phyloP scores from a whole-genome alignment of 1,140 invertebrate genomes.

The Drosophila funebris region DNA sequence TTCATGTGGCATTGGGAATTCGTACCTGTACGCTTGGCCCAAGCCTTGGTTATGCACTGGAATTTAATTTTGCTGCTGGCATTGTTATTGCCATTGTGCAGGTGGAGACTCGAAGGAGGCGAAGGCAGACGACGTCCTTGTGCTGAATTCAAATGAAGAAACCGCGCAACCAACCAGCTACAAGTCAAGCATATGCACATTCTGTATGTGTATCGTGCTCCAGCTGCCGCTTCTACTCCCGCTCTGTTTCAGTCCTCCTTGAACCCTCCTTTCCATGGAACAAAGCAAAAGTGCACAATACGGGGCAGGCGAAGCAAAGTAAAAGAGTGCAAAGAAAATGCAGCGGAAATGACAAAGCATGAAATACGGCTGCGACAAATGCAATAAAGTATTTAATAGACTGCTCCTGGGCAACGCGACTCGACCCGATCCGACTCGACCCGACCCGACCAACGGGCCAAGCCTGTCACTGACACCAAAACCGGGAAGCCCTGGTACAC shows the following conservation, averaged over 20 bases:
- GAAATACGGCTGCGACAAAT: conserved; percentile 82
- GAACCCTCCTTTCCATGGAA: conserved; percentile 34
- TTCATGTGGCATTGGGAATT: conserved; percentile 57
- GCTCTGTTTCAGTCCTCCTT: not conserved
- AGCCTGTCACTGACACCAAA: conserved; percentile 74
- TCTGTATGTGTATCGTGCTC: not conserved
- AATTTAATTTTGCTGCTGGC: conserved; percentile 80
- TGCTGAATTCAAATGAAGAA: conserved; percentile 80
- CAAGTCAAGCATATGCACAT: conserved; percentile 44
- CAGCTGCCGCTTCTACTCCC: not conserved
- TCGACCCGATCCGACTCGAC: conserved; percentile 2
- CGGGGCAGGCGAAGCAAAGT: conserved; percentile 3
- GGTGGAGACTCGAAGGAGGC: conserved; percentile 8
- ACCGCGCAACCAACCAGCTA: conserved; percentile 52
- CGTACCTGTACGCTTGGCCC: conserved; percentile 33
- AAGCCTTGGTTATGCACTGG: conserved; percentile 71
- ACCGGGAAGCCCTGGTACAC: not conserved
- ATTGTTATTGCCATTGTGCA: conserved; percentile 66
- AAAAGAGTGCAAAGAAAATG: conserved; percentile 74
- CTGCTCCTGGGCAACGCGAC: conserved; percentile 64
- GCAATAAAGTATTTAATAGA: conserved; percentile 83
- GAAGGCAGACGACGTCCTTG: conserved; percentile 54
- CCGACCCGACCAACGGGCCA: conserved; percentile 31
- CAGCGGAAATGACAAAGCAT: conserved; percentile 82
- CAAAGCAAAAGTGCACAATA: conserved; percentile 57